Conservation (phyloP, 2,888 invertebrate species). For the Chrysotoxum bicinctum region DNA sequence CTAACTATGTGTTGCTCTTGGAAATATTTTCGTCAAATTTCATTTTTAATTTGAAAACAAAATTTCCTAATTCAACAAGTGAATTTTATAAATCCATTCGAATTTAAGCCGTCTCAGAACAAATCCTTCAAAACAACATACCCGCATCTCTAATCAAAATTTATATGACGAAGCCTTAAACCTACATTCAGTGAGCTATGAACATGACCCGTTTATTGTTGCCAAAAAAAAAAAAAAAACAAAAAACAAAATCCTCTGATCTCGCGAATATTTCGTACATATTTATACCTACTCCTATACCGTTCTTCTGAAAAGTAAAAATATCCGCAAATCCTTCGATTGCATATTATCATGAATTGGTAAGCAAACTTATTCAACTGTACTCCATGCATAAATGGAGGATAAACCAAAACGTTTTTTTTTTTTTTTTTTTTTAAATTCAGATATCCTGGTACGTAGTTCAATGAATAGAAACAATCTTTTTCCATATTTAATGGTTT, state of each 20-base stretch:
- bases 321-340: background rate
- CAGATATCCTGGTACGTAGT: background rate
- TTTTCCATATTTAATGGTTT: conserved; percentile 32
- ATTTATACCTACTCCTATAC: background rate
- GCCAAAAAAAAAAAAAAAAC: background rate
- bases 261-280: background rate
- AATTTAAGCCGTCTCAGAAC: too few relatives aligned
- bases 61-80: too few relatives aligned
- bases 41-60: too few relatives aligned
- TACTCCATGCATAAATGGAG: conserved; percentile 26
- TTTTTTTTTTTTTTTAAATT: conserved; percentile 7
- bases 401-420: conserved; percentile 1
- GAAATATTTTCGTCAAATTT: too few relatives aligned
- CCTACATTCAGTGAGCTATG: background rate
- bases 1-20: too few relatives aligned
- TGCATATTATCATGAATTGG: conserved; percentile 19
- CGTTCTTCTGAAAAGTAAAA: background rate
- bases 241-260: background rate
- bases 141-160: too few relatives aligned
- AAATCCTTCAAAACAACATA: too few relatives aligned
- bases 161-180: too few relatives aligned
- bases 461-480: conserved; percentile 22
- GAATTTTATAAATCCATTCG: too few relatives aligned
- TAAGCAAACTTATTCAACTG: conserved; percentile 27
- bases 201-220: background rate